These are phyloP conservation scores for Chiloscyllium punctatum DNA, from an alignment of 2,797 vertebrate genomes.

Conservation along the genomic window DNA sequence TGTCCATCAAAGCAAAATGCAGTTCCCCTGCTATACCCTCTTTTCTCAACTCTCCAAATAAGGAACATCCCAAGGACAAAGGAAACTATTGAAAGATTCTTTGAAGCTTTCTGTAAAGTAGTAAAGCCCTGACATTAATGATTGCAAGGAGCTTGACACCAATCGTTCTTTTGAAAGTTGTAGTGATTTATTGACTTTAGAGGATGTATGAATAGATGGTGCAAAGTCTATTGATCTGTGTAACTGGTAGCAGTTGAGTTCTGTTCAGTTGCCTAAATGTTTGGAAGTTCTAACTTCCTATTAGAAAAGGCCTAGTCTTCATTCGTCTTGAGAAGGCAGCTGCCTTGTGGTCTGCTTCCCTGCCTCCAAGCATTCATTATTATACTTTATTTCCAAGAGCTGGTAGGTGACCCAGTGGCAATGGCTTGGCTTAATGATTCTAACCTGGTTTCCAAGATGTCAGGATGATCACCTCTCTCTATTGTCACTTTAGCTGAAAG, in stretches of 20 bases:
- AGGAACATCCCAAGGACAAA: no score
- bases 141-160: no score
- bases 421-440: not conserved
- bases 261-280: not conserved
- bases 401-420: not conserved
- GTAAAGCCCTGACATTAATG: no score
- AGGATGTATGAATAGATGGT: not conserved
- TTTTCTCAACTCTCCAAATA: no score
- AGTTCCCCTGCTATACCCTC: no score
- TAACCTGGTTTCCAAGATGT: not conserved
- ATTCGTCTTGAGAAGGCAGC: not conserved
- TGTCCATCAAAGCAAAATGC: no score
- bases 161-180: not conserved
- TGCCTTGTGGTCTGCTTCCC: not conserved
- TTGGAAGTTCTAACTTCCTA: not conserved
- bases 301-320: not conserved
- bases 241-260: no score
- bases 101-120: no score
- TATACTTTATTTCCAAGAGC: not conserved
- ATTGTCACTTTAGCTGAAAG: not conserved
- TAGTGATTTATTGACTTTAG: not conserved
- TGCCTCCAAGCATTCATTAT: not conserved
- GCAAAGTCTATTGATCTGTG: not conserved
- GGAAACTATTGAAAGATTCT: no score
- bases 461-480: not conserved